A percentile compares a stretch with the other conserved stretches of the same genome.
phyloP scores from a whole-genome alignment of 2,113 vertebrate genomes.

The Hemiprocne comata region DNA sequence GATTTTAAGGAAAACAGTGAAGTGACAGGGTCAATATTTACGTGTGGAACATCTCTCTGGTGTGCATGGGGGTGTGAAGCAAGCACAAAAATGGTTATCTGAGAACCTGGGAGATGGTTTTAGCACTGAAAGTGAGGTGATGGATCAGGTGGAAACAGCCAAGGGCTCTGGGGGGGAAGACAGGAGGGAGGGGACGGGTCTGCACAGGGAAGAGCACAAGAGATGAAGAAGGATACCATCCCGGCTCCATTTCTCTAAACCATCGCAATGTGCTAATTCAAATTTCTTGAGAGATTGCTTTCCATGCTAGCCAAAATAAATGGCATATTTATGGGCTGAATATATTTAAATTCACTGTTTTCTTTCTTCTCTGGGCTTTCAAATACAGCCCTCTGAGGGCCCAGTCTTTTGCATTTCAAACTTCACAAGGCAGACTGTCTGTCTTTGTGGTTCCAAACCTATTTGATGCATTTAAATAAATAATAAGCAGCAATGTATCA shows the following conservation, averaged over 20 bases:
- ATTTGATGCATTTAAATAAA: constrained; percentile 55
- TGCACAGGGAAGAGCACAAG: background rate
- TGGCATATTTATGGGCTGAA: constrained; percentile 4
- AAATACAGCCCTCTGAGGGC: background rate
- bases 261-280: background rate
- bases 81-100: background rate
- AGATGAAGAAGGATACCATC: background rate
- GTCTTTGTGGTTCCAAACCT: constrained; percentile 45
- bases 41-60: rapidly evolving
- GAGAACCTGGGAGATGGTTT: background rate
- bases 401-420: constrained; percentile 32
- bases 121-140: rapidly evolving
- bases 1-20: background rate
- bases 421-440: constrained; percentile 31
- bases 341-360: constrained; percentile 1
- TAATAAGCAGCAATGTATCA: constrained; percentile 49
- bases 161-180: background rate
- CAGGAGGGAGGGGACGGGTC: rapidly evolving
- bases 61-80: rapidly evolving
- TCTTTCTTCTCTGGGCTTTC: constrained; percentile 2
- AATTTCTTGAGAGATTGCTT: background rate
- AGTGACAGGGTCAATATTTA: rapidly evolving
- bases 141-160: background rate
- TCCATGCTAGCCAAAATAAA: background rate
- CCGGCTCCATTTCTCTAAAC: background rate